phyloP scores from a whole-genome alignment of 2,797 vertebrate genomes.

The Oryzias sinensis region DNA sequence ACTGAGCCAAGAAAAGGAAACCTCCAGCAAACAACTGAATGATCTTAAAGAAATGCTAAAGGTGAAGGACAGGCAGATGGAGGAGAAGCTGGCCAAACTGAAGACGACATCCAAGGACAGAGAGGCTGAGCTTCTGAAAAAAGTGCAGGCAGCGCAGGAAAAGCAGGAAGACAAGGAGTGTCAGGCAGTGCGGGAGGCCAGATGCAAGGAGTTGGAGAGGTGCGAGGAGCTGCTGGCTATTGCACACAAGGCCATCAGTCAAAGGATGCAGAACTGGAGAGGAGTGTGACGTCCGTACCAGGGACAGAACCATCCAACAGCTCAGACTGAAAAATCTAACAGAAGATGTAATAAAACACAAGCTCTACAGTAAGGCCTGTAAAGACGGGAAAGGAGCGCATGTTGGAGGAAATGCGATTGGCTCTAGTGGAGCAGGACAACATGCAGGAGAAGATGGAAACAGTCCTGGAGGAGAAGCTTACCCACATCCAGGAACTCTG shows the following conservation, averaged over 20 bases:
- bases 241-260: too few species aligned
- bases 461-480: constrained; percentile 29
- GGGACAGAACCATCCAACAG: constrained; percentile 73
- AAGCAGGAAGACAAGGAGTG: too few species aligned
- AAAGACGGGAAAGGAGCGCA: constrained; percentile 84
- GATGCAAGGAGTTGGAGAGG: constrained; percentile 65
- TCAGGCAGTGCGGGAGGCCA: constrained; percentile 62
- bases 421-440: too few species aligned
- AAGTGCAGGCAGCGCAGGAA: constrained; percentile 63
- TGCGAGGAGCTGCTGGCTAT: constrained; percentile 65
- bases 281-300: constrained; percentile 62
- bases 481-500: constrained; percentile 74
- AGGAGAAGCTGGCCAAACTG: constrained; percentile 6
- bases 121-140: constrained; percentile 35
- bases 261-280: constrained; percentile 75
- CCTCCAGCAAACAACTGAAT: background rate
- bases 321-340: constrained; percentile 66
- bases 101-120: constrained; percentile 30
- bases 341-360: constrained; percentile 71
- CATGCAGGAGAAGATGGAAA: too few species aligned
- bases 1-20: constrained; percentile 5
- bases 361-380: constrained; percentile 77
- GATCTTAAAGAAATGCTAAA: constrained; percentile 27
- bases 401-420: constrained; percentile 75
- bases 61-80: constrained; percentile 8